Evolutionary conservation across 2,113 vertebrate species (phyloP).

Genomic region (Propithecus coquereli): DNA sequence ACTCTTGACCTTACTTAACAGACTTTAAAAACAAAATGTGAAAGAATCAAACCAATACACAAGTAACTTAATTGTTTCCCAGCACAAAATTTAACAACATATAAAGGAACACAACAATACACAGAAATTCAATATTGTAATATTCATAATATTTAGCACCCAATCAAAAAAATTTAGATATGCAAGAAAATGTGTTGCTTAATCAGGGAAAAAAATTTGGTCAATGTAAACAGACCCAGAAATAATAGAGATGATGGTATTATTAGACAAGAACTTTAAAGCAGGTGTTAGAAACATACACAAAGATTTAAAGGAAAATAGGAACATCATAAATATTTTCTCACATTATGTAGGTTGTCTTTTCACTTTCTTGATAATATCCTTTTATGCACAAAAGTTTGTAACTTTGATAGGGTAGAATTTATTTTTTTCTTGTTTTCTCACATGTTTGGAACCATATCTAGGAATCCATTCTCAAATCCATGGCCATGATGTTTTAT

Average conservation of each 20-base stretch:
- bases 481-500: neutral
- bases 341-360: neutral
- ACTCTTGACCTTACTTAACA: neutral
- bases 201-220: neutral
- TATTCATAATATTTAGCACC: neutral
- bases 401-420: neutral
- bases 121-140: neutral
- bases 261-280: neutral
- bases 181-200: neutral
- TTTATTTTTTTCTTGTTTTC: neutral
- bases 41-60: neutral
- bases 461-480: neutral
- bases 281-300: neutral
- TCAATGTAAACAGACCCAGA: neutral
- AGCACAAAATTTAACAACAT: neutral
- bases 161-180: neutral
- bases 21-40: neutral
- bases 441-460: neutral
- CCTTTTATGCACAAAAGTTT: neutral
- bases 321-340: neutral
- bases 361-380: neutral
- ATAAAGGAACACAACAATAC: neutral
- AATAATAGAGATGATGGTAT: neutral
- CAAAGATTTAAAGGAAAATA: neutral
- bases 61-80: neutral